These are phyloP conservation scores for Molanna angustata DNA, from an alignment of 2,888 invertebrate species.

Conservation along the genomic window DNA sequence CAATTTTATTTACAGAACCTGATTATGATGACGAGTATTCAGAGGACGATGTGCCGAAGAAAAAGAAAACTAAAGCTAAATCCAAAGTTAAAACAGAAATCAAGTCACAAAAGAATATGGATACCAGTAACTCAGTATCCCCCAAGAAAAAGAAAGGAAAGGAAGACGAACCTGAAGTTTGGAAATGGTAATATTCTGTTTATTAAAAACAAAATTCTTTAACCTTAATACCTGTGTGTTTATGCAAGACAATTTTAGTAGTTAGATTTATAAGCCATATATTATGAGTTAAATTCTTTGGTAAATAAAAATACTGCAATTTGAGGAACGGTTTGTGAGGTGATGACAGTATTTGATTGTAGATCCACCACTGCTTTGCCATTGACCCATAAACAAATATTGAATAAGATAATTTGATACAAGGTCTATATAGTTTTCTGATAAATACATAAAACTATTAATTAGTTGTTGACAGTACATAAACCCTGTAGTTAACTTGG, in stretches of 20 bases:
- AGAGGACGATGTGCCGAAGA: constrained; percentile 59
- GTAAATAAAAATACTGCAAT: too few relatives aligned
- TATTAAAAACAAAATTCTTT: too few relatives aligned
- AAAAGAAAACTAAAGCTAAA: constrained; percentile 49
- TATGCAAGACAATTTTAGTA: neutral
- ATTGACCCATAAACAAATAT: too few relatives aligned
- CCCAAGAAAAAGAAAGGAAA: constrained; percentile 76
- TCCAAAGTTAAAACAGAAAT: constrained; percentile 37
- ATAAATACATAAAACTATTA: too few relatives aligned
- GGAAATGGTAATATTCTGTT: constrained; percentile 88
- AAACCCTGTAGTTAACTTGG: too few relatives aligned
- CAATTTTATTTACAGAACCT: constrained; percentile 14
- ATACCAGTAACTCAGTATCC: constrained; percentile 44
- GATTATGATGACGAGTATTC: constrained; percentile 55
- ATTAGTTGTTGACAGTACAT: too few relatives aligned
- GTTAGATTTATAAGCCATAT: neutral
- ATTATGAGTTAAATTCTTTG: neutral
- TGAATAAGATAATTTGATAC: too few relatives aligned
- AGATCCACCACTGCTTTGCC: too few relatives aligned
- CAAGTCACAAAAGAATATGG: constrained; percentile 40
- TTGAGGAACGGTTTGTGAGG: too few relatives aligned
- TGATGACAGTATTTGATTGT: too few relatives aligned
- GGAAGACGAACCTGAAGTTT: constrained; percentile 80
- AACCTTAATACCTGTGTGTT: neutral
- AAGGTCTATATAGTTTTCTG: too few relatives aligned